Base-by-base conservation (phyloP, 2,888 invertebrate genomes). In the Eudasyphora cyanicolor region DNA sequence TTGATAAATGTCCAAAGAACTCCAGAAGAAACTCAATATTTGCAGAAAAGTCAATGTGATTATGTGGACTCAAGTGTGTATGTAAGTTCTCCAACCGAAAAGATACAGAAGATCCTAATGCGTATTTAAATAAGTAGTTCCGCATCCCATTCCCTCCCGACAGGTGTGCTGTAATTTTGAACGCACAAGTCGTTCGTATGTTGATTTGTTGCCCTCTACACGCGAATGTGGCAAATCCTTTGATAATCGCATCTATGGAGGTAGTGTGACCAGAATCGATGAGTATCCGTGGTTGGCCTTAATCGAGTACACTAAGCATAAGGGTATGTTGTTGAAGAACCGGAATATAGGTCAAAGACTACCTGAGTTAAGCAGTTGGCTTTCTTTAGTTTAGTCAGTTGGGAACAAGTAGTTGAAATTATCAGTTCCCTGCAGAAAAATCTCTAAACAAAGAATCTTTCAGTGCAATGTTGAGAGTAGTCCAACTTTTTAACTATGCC, bases 271-370 rank as follows among this genome's bases (percentile, higher is more conserved):
- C 14, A 69, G 69, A 27, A 80, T 85, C 7, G 86, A 85, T 78
- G 86, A 86, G 45, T 86, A 82, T 67, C 86, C 86, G 0, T 86
- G 86, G 86, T 35, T 70, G 51, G 86, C 86, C 1, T 57, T 86
- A 24, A 80, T 86, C 8, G 84, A 86, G 35, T 86, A 82, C 49
- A 75, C 82, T 7, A 84, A 80, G 74, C 82, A n/a, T n/a, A n/a
- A n/a, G n/a, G n/a, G 86, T 86, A 82, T 71, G 80, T 82, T 12
- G 3, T 5, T 1, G 14, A 32, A 24, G 57, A 45, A n/a, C 14
- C 38, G 38, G 3, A 2, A 45, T 38, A 10, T 38, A 12, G n/a
- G 57, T 32, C n/a, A 27, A 49, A 49, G 3, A 38, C 10, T 7
- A 38, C 38, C 10, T 7, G 10, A 38, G 38, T 7, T 7, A 38